These are phyloP conservation scores for Excalfactoria chinensis DNA, from an alignment of 2,113 vertebrate species.

Conservation along the genomic window DNA sequence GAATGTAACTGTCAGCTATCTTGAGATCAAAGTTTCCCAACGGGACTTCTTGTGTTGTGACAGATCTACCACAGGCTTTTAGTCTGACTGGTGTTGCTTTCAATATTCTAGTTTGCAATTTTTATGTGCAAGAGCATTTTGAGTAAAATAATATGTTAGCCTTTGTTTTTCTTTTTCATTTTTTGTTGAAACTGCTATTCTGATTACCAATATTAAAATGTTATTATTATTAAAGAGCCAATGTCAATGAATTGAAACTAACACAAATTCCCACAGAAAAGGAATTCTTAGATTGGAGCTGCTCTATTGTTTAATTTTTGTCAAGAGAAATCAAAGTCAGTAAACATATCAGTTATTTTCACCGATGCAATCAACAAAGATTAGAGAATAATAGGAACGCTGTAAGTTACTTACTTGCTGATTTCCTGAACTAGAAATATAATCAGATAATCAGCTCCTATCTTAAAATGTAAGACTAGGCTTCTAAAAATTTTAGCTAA, in stretches of 20 bases:
- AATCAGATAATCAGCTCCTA: background rate
- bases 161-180: background rate
- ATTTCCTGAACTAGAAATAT: constrained; percentile 15
- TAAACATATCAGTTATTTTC: background rate
- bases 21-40: background rate
- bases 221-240: background rate
- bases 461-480: background rate
- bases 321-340: background rate
- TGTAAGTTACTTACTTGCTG: constrained; percentile 4
- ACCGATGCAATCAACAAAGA: background rate
- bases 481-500: constrained; percentile 29
- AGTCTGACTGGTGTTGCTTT: constrained; percentile 12
- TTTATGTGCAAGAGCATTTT: background rate
- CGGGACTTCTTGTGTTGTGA: constrained; percentile 15
- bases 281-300: background rate
- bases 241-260: background rate
- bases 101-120: background rate
- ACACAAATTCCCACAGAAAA: background rate
- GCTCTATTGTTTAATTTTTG: background rate
- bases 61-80: background rate
- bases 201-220: background rate
- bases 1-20: constrained; percentile 10
- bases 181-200: background rate
- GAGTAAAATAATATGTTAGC: background rate
- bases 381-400: background rate